Percentiles rank a stretch among this genome's conserved stretches.
Evolutionary conservation across 2,797 vertebrate genomes (phyloP).

Genomic region (Coluber constrictor): DNA sequence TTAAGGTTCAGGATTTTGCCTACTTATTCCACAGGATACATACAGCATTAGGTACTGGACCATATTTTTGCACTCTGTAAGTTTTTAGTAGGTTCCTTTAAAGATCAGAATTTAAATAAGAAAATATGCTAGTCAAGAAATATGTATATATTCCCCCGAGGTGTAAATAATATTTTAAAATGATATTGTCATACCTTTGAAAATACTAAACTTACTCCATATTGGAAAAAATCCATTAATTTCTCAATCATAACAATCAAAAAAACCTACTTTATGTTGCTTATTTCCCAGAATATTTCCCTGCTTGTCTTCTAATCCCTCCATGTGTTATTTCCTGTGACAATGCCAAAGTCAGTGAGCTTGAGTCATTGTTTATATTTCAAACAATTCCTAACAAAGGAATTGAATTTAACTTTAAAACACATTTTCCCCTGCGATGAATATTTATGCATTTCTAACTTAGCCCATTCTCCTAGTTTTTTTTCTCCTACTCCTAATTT

Average conservation of each 20-base stretch:
- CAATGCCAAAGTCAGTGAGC: slow-evolving; percentile 49
- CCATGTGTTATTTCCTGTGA: slow-evolving; percentile 27
- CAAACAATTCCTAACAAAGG: slow-evolving; percentile 57
- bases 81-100: slow-evolving; percentile 57
- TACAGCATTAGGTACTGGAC: not conserved
- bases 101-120: slow-evolving; percentile 63
- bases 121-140: slow-evolving; percentile 53
- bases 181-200: slow-evolving; percentile 23
- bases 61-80: not conserved
- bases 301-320: slow-evolving; percentile 33
- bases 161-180: not conserved
- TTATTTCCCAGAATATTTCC: slow-evolving; percentile 9
- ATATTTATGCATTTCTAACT: not conserved
- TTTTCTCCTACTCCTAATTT: not conserved
- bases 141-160: slow-evolving; percentile 57
- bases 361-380: slow-evolving; percentile 55
- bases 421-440: slow-evolving; percentile 12
- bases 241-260: not conserved
- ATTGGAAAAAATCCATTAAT: rapidly evolving
- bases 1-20: not conserved
- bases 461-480: not conserved
- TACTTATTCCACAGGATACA: not conserved
- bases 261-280: not conserved
- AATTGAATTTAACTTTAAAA: slow-evolving; percentile 51
- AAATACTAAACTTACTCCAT: slow-evolving; percentile 37